Base-by-base conservation (phyloP, 1,140 invertebrate species). In the Trypoxylus dichotomus region DNA sequence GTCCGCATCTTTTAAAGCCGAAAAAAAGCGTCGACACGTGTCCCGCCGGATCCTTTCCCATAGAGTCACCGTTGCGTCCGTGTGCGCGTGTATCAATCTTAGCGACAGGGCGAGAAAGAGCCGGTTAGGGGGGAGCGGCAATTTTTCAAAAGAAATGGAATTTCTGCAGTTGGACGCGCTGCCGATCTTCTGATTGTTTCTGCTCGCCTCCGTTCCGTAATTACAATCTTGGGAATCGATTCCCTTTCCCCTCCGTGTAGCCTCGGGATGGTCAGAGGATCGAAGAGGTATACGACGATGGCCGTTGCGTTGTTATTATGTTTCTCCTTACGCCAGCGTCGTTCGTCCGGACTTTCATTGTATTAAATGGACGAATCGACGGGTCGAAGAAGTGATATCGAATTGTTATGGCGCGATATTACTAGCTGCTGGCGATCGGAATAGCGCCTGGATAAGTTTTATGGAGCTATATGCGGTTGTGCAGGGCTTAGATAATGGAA, bases 171-270 rank as follows among this genome's bases (percentile, higher is more conserved):
- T 2, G 2, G 32, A 32, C 2, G 32, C 32, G 32, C 32, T n/a
- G n/a, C 32, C 32, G 47, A 54, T 54, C 19, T 15, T 7, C 47
- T 19, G 47, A 54, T 54, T 54, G 47, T 54, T 54, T 54, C 47
- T n/a, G 47, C 15, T 54, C 47, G 47, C 47, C 47, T 54, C 47
- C 3, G 10, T n/a, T 3, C n/a, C 19, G 15, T 54, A 54, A 54
- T 54, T 54, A 54, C 47, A 19, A 54, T 54, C 47, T n/a, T 54
- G 47, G 47, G 47, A 54, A 54, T 54, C 47, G 47, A 54, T 54
- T 54, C 42, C 42, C 7, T 11, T 19, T 15, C 15, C 15, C n/a
- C n/a, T 54, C 15, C 10, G 11, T 47, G 11, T 54, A n/a, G 47
- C 47, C 15, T 0, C 47, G 15, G 15, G 47, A 15, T 10, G 0